phyloP scores from a whole-genome alignment of 2,888 invertebrate species.

The Villa cingulata region DNA sequence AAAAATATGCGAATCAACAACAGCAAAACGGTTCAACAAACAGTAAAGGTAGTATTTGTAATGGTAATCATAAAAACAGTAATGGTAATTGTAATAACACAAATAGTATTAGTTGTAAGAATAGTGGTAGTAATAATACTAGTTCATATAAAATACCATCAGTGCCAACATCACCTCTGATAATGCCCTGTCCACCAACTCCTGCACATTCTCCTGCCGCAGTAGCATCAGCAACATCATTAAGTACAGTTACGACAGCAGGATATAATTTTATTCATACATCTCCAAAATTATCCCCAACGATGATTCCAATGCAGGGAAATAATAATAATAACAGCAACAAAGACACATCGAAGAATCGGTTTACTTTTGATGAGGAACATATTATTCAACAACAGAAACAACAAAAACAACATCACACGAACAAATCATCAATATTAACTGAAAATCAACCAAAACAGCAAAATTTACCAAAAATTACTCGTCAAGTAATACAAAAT shows the following conservation, averaged over 20 bases:
- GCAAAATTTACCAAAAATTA: conserved; percentile 41
- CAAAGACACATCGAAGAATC: conserved; percentile 10
- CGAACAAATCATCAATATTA: conserved; percentile 20
- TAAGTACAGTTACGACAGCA: conserved; percentile 3
- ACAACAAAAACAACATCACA: conserved; percentile 34
- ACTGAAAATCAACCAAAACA: conserved; percentile 27
- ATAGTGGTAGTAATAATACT: conserved; percentile 11
- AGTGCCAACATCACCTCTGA: conserved; percentile 59
- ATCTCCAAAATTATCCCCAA: conserved; percentile 1
- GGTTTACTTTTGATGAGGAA: conserved; percentile 26
- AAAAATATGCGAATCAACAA: neutral
- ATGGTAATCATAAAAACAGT: conserved; percentile 1
- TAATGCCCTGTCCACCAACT: conserved; percentile 36
- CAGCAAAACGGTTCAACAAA: neutral
- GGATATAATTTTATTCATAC: neutral
- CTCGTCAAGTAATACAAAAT: conserved; percentile 46
- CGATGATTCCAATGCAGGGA: conserved; percentile 8
- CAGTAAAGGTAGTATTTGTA: neutral
- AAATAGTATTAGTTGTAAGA: conserved; percentile 10
- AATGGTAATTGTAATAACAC: conserved; percentile 8
- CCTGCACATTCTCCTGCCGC: conserved; percentile 36
- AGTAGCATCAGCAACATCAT: conserved; percentile 14
- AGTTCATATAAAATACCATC: conserved; percentile 41
- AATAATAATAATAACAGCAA: neutral
- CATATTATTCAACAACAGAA: conserved; percentile 20